Base-by-base conservation (phyloP, 2,797 vertebrate species). In the Distichodus sexfasciatus region DNA sequence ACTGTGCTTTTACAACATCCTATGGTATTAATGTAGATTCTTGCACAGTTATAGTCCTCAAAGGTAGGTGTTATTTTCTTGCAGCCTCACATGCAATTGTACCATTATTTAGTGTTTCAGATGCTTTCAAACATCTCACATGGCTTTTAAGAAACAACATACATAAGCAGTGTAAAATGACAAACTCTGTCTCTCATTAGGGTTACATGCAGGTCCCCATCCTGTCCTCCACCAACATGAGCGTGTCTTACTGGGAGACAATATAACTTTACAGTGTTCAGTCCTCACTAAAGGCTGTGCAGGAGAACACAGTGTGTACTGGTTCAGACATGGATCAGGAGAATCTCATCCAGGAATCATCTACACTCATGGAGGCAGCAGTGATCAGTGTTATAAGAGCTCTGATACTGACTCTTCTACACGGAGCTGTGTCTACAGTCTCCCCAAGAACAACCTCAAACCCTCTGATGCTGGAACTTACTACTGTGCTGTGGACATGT, bases 401-500 rank as follows among this genome's bases (percentile, higher is more conserved):
- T 6, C 66, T 2, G 7, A 23, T 3, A 1, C 64, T 29, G 41
- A 26, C 7, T 23, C 43, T 51, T 41, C 36, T 41, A 65, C 75
- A 0, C 65, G 33, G 44, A 75, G 53, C 53, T 86, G 86, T 9
- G 14, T 78, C 10, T 87, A 84, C 72, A 67, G 71, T 46, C 41
- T 84, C 26, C 67, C 73, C 14, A 85, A 61, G 70, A 48, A 0
- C 2, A 79, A 75, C 57, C 14, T 84, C 60, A 76, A 58, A 55
- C 58, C 29, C 2, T 1, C 59, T 40, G 82, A 87, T 4, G 19
- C 75, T 40, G 85, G 79, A 2, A 80, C 43, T 17, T 87, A 89
- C 69, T 81, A 84, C 74, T 89, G 86, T 29, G 80, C 70, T 36
- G 57, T 86, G 63, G 74, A 73, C 15, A 59, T 77, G 7, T 86